These are phyloP conservation scores for Harpagoxenus sublaevis DNA, from an alignment of 2,888 invertebrate species.

Conservation along the genomic window DNA sequence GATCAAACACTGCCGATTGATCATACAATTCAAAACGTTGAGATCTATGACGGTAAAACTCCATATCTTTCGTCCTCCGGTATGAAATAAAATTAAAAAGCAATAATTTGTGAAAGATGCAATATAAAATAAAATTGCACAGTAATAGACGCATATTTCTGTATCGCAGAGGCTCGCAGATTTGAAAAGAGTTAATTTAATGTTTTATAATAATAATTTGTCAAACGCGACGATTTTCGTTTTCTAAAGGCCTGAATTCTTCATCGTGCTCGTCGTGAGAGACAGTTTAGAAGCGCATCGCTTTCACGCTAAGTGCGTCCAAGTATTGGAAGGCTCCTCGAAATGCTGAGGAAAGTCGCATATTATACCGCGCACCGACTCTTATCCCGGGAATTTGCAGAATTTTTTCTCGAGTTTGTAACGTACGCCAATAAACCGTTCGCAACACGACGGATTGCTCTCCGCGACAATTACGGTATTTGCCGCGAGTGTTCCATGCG, in stretches of 20 bases:
- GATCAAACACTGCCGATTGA: background rate
- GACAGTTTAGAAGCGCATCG: background rate
- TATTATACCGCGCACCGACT: background rate
- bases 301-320: constrained; percentile 13
- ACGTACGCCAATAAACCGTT: background rate
- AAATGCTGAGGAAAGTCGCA: constrained; percentile 23
- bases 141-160: background rate
- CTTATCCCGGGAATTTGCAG: background rate
- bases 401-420: constrained; percentile 26
- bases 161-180: background rate
- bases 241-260: background rate
- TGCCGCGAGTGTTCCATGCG: background rate
- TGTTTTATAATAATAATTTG: background rate
- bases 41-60: background rate
- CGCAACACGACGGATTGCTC: background rate
- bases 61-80: background rate
- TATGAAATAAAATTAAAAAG: background rate
- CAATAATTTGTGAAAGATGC: background rate
- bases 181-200: background rate
- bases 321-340: background rate
- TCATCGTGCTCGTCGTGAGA: background rate
- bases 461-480: background rate
- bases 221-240: background rate
- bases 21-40: background rate
- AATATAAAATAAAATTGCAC: background rate